These are phyloP conservation scores for Andrena praecox DNA, from an alignment of 2,888 invertebrate species.

Conservation along the genomic window DNA sequence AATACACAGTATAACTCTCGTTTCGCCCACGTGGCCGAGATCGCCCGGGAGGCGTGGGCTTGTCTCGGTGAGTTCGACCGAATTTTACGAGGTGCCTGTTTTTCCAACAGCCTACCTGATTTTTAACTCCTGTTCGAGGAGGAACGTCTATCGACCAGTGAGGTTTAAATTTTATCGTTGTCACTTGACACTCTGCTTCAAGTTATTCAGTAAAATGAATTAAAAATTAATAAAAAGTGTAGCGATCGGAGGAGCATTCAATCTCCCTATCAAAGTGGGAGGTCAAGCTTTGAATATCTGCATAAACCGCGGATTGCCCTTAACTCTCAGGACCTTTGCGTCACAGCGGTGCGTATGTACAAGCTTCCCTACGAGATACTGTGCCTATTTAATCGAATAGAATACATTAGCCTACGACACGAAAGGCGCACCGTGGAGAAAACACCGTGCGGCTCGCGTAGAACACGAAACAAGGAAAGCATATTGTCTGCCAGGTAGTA, in stretches of 20 bases:
- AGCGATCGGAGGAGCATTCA: slow-evolving; percentile 67
- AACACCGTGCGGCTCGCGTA: slow-evolving; percentile 44
- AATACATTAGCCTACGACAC: slow-evolving; percentile 79
- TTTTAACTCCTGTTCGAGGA: slow-evolving; percentile 18
- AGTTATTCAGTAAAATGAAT: neutral
- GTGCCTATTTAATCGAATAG: slow-evolving; percentile 80
- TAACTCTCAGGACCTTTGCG: slow-evolving; percentile 43
- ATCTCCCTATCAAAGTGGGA: slow-evolving; percentile 72
- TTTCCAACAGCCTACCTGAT: slow-evolving; percentile 34
- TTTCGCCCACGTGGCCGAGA: slow-evolving; percentile 71
- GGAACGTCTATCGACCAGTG: neutral
- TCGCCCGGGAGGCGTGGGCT: slow-evolving; percentile 68
- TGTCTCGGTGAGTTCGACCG: slow-evolving; percentile 58
- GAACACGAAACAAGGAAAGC: slow-evolving; percentile 53
- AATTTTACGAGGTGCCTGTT: slow-evolving; percentile 71
- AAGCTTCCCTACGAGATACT: slow-evolving; percentile 69
- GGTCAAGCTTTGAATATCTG: slow-evolving; percentile 68
- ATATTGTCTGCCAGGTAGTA: slow-evolving; percentile 51
- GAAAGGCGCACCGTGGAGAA: slow-evolving; percentile 63
- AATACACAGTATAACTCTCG: slow-evolving; percentile 73
- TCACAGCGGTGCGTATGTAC: slow-evolving; percentile 61
- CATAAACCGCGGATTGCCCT: slow-evolving; percentile 50
- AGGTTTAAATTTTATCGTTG: neutral
- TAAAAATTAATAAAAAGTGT: slow-evolving; percentile 44
- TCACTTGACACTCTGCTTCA: neutral